phyloP scores from a whole-genome alignment of 2,888 invertebrate genomes.

The Ochropleura plecta region DNA sequence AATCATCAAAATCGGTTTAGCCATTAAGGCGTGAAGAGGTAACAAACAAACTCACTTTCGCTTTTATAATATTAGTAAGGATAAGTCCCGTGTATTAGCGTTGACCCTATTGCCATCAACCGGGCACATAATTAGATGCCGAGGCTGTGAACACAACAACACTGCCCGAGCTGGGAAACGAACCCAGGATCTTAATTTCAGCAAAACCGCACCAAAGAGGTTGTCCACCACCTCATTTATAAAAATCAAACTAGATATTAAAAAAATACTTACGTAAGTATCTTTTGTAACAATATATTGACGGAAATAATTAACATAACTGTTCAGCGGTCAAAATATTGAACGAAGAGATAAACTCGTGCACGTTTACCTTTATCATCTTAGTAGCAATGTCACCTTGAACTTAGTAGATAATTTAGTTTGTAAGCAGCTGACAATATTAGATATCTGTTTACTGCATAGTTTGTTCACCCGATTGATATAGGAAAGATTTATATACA shows the following conservation, averaged over 20 bases:
- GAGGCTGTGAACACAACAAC: background rate
- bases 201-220: background rate
- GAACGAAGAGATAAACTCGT: constrained; percentile 12
- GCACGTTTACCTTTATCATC: constrained; percentile 31
- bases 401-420: constrained; percentile 46
- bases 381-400: constrained; percentile 51
- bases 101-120: background rate
- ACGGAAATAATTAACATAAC: constrained; percentile 37
- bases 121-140: background rate
- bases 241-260: background rate
- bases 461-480: constrained; percentile 56
- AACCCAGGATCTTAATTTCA: background rate
- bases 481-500: constrained; percentile 22
- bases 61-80: no score
- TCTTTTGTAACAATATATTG: constrained; percentile 9
- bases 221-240: background rate
- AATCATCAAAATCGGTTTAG: no score
- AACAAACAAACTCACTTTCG: no score
- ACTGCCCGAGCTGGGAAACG: background rate
- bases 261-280: background rate
- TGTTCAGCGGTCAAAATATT: constrained; percentile 27
- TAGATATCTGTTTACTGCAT: constrained; percentile 48
- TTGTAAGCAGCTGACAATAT: constrained; percentile 15
- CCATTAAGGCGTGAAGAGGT: no score
- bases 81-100: background rate